Percentiles rank a stretch among this genome's conserved stretches.
These are phyloP conservation scores for Euphonia xanthogaster DNA, from an alignment of 2,797 vertebrate genomes.

Conservation along the genomic window DNA sequence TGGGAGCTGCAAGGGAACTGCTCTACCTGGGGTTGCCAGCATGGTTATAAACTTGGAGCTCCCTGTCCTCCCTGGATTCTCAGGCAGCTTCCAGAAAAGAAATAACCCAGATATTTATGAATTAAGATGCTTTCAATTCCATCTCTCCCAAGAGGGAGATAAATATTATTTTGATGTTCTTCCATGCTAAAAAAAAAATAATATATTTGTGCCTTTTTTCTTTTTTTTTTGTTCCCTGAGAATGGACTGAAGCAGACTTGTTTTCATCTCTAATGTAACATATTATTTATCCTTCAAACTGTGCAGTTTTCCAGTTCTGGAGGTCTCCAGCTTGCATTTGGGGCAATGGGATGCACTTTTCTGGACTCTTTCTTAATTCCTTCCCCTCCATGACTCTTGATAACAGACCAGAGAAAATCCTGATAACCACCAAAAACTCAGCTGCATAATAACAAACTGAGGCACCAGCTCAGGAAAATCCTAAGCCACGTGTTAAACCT, in stretches of 20 bases:
- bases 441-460: neutral
- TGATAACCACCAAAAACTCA: neutral
- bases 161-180: neutral
- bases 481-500: neutral
- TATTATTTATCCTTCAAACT: neutral
- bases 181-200: neutral
- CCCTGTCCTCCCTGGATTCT: neutral
- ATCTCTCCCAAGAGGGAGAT: neutral
- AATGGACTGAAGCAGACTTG: neutral
- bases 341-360: neutral
- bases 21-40: neutral
- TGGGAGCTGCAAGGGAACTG: conserved; percentile 23
- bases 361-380: neutral
- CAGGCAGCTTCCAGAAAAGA: neutral
- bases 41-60: neutral
- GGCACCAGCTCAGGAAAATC: neutral
- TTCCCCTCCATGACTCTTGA: neutral
- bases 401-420: neutral
- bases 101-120: neutral
- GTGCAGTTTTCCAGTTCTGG: neutral
- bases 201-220: neutral
- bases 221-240: neutral
- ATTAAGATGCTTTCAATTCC: conserved; percentile 27
- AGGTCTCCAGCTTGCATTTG: neutral
- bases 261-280: neutral